Evolutionary conservation across 2,797 vertebrate species (phyloP), one percentile per base, ranked within the genome.

Genomic region (Sphenopsis melanotis): DNA sequence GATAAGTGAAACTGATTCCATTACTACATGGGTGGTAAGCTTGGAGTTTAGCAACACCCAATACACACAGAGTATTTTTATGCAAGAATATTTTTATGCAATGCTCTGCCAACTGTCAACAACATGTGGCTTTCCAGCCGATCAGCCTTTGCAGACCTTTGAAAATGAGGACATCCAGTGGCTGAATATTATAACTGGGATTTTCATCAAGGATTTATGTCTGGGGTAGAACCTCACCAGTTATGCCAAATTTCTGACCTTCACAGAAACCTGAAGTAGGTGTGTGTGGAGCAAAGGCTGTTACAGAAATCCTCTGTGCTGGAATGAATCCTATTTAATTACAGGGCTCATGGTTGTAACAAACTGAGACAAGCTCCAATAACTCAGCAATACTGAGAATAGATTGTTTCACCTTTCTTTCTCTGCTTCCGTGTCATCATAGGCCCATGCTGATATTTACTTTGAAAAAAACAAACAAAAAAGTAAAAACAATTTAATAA

Each of bases 111-210:
- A 78, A 81, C 44, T 86, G 61, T 71, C 92, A 93, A 90, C 71
- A 79, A 47, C 65, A 21, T 5, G 1, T 55, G 50, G n/a, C 61
- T 83, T 86, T 69, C 52, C 85, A 88, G 85, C 47, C n/a, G 42
- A 89, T 57, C 65, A 89, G 76, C 85, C 26, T 93, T 32, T 79
- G 77, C 78, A 94, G 92, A 70, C 56, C 75, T 96, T 96, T 76
- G 94, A 87, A 92, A 93, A 96, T 13, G 87, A 91, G 90, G 96
- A 92, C 97, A 97, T 95, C 97, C 95, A 95, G 95, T 93, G 97
- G 94, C 75, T 70, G 57, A 96, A 93, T 2, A 0, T 64, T 70
- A 37, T 69, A 93, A 77, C n/a, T 26, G 53, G 55, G 56, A 61
- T 68, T 84, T 91, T 83, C 72, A n/a, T 50, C 39, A 64, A 52